Evolutionary conservation across 2,797 vertebrate species (phyloP).

Genomic region (Sitta carolinensis): DNA sequence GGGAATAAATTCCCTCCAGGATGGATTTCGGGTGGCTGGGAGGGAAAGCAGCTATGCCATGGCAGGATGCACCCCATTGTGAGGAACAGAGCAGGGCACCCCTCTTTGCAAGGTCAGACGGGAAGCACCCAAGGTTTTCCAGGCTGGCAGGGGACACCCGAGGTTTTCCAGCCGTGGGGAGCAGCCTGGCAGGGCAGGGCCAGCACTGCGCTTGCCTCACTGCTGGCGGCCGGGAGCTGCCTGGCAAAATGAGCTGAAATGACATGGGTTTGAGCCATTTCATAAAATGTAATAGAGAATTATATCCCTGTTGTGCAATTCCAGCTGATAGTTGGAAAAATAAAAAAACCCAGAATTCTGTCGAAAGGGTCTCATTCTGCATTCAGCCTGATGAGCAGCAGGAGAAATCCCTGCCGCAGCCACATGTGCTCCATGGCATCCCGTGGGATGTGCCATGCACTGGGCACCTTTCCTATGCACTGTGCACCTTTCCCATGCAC

Average conservation of each 20-base stretch:
- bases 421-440: accelerated
- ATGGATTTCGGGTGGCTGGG: not conserved
- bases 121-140: not conserved
- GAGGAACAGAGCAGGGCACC: not conserved
- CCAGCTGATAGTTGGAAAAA: not conserved
- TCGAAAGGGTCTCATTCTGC: not conserved
- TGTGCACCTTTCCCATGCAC: accelerated
- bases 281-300: constrained; percentile 21
- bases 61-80: not conserved
- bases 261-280: not conserved
- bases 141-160: not conserved
- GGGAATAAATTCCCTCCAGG: not conserved
- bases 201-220: not conserved
- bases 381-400: not conserved
- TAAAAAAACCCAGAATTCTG: not conserved
- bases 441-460: accelerated
- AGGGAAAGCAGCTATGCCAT: accelerated
- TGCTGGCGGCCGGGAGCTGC: not conserved
- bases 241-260: not conserved
- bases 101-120: not conserved
- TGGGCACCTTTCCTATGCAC: accelerated
- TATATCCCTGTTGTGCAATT: not conserved
- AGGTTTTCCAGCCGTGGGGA: not conserved
- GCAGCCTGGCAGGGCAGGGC: not conserved
- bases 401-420: not conserved